These are phyloP conservation scores for Anser brachyrhynchus DNA, from an alignment of 2,113 vertebrate species.

Conservation along the genomic window DNA sequence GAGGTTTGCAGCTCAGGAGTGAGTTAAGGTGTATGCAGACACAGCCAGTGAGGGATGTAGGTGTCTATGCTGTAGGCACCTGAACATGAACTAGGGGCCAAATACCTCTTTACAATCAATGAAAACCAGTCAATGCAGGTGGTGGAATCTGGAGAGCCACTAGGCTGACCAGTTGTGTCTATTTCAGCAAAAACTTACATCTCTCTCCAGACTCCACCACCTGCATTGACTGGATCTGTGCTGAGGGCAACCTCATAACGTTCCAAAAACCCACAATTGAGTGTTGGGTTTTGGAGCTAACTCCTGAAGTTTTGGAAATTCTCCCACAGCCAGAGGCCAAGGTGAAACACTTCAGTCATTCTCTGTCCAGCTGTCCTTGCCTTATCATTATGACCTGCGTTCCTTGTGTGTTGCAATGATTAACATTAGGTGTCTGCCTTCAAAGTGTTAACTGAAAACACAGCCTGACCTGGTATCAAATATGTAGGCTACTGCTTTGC, in stretches of 20 bases:
- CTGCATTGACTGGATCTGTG: neutral
- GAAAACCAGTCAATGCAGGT: neutral
- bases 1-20: neutral
- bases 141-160: neutral
- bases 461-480: neutral
- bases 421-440: neutral
- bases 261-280: neutral
- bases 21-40: neutral
- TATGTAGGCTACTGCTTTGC: neutral
- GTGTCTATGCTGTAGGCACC: neutral
- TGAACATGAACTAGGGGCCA: neutral
- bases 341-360: neutral
- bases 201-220: neutral
- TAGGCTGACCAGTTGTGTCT: neutral
- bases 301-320: neutral
- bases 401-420: neutral
- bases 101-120: neutral
- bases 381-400: neutral
- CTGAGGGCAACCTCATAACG: neutral
- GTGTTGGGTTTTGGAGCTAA: neutral
- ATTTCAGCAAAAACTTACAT: neutral
- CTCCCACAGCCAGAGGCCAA: neutral
- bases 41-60: neutral
- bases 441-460: neutral
- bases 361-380: neutral